Evolutionary conservation across 2,797 vertebrate species (phyloP), one percentile per base, ranked within the genome.

Genomic region (Xenops minutus): DNA sequence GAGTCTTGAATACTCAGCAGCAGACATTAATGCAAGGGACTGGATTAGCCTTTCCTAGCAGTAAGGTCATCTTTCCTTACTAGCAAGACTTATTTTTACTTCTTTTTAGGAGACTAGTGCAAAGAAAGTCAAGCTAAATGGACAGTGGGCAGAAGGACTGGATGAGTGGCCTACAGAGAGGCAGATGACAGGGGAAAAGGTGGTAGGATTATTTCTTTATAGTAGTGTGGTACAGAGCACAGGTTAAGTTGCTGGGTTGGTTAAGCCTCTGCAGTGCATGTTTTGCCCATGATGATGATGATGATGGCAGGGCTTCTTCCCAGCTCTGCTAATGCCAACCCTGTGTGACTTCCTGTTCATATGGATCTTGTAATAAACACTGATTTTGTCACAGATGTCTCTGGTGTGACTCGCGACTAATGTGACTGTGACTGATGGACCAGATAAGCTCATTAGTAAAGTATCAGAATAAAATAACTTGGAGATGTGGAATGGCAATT

Each of bases 381-480:
- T 10, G 41, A 63, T 61, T 32, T 20, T 80, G 82, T 96, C 93
- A 94, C 96, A 96, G 89, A 96, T 96, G 92, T 89, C 89, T 74
- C 94, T 91, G 93, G 71, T 96, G 90, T 34, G 24, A 87, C 74
- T 91, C 76, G 36, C 81, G 95, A 89, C 88, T 97, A 93, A 97
- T 96, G 91, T 88, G 95, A 92, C 96, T 92, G 93, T 93, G 95
- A 97, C 66, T 95, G 96, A 97, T 96, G 90, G 87, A 85, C 85
- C 83, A 95, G 95, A 97, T 95, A 97, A 95, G 84, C 95, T 96
- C 96, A 96, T 93, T 92, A 97, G 92, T 96, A 93, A 97, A 97
- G 95, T 92, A 97, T 88, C 79, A 95, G 97, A 96, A 94, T 95
- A 97, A 97, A 96, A 64, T 92, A 97, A 89, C 10, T 15, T 87